Conservation (phyloP, 2,888 invertebrate species). For the Diogma glabrata region DNA sequence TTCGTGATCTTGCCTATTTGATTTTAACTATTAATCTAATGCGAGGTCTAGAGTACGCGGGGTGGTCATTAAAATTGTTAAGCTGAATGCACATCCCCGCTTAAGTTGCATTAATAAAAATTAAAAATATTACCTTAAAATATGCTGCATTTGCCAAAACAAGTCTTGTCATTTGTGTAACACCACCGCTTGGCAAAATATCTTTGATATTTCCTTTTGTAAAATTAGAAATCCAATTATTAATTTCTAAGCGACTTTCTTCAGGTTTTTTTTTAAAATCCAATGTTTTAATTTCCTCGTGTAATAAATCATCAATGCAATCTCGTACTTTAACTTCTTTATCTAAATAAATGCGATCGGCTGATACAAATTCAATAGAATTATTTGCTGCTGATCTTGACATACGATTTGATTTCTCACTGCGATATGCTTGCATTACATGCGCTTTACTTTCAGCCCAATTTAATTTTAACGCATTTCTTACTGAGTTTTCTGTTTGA, state of each 20-base stretch:
- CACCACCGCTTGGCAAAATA: constrained; percentile 51
- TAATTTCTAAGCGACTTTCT: constrained; percentile 50
- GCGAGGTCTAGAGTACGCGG: too few species aligned
- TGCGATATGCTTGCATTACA: constrained; percentile 58
- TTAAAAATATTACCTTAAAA: constrained; percentile 45
- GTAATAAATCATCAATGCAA: constrained; percentile 55
- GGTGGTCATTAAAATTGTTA: too few species aligned
- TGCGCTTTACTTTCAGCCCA: constrained; percentile 51
- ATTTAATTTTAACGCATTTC: constrained; percentile 25
- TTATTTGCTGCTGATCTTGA: constrained; percentile 40
- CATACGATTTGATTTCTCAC: constrained; percentile 52
- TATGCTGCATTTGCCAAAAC: constrained; percentile 81
- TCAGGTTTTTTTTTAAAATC: constrained; percentile 53
- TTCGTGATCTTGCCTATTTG: too few species aligned
- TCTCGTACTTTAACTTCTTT: constrained; percentile 30
- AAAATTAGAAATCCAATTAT: constrained; percentile 61
- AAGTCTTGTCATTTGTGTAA: constrained; percentile 51
- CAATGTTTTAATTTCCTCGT: constrained; percentile 47
- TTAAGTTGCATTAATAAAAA: too few species aligned
- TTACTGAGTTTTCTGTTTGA: constrained; percentile 49
- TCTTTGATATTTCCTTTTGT: constrained; percentile 70
- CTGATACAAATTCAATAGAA: constrained; percentile 57
- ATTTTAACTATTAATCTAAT: too few species aligned
- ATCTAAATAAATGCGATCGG: constrained; percentile 58
- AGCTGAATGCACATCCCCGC: too few species aligned